A percentile compares a stretch with the other conserved stretches of the same genome.
Evolutionary conservation across 1,140 invertebrate genomes (phyloP).

Genomic region (Calycopis cecrops): DNA sequence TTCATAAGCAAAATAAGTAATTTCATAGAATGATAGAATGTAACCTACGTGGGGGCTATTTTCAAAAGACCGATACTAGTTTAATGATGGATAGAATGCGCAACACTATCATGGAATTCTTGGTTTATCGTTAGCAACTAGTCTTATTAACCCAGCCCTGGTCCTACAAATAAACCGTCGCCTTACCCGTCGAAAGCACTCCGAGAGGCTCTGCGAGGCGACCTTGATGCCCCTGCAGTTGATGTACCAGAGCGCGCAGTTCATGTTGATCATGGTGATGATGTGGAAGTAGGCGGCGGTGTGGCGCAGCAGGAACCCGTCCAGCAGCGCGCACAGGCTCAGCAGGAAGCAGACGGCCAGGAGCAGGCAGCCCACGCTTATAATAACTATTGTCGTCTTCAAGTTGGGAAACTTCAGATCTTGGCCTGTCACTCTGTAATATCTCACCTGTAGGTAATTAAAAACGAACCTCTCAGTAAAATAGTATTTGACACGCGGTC

Average conservation of each 20-base stretch:
- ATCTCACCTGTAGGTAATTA: conserved; percentile 58
- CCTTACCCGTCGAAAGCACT: conserved; percentile 68
- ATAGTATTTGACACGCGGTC: no score
- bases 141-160: no score
- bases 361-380: conserved; percentile 76
- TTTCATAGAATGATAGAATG: no score
- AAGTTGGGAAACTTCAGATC: conserved; percentile 76
- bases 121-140: no score
- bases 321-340: conserved; percentile 74
- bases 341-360: conserved; percentile 76
- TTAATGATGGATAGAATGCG: no score
- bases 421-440: conserved; percentile 74
- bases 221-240: conserved; percentile 78
- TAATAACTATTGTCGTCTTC: conserved; percentile 74
- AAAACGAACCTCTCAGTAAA: no score
- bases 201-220: conserved; percentile 72
- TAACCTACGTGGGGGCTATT: no score
- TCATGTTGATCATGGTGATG: conserved; percentile 80
- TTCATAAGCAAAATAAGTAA: no score
- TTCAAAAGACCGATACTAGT: no score
- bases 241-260: conserved; percentile 79
- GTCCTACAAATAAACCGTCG: no score
- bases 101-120: no score
- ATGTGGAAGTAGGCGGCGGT: conserved; percentile 78
- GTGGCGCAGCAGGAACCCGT: conserved; percentile 77